A percentile compares a stretch with the other conserved stretches of the same genome.
phyloP scores from a whole-genome alignment of 2,797 vertebrate species.

The Lagodon rhomboides region DNA sequence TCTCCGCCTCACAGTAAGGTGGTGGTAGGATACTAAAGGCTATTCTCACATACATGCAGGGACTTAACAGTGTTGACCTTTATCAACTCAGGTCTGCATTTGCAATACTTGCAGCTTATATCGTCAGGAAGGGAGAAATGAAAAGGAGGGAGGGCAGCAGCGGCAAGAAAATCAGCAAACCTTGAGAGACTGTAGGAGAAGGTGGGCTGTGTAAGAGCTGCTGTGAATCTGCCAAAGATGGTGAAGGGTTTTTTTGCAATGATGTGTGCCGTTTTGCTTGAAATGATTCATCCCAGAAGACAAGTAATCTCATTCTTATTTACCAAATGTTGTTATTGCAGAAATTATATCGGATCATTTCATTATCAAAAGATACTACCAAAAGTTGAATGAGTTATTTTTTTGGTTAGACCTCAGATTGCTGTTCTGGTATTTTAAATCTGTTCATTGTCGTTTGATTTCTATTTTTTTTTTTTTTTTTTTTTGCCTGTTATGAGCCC shows the following conservation, averaged over 20 bases:
- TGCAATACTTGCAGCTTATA: constrained; percentile 56
- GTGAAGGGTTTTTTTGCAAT: constrained; percentile 14
- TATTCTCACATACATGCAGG: constrained; percentile 47
- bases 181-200: constrained; percentile 27
- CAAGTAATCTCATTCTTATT: constrained; percentile 34
- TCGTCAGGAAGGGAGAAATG: constrained; percentile 18
- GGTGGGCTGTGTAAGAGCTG: constrained; percentile 27
- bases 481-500: background rate
- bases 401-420: constrained; percentile 30
- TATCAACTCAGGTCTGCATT: constrained; percentile 55
- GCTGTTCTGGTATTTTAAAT: constrained; percentile 17
- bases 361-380: constrained; percentile 21
- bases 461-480: background rate
- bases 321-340: constrained; percentile 44
- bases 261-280: constrained; percentile 27
- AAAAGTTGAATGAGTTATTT: background rate
- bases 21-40: constrained; percentile 50
- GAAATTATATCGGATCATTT: constrained; percentile 15
- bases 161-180: constrained; percentile 14
- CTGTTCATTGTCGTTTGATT: constrained; percentile 17
- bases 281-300: constrained; percentile 17
- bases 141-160: constrained; percentile 15
- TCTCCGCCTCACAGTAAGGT: constrained; percentile 15
- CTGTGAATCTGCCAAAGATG: constrained; percentile 41
- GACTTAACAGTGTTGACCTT: constrained; percentile 73